Evolutionary conservation across 2,797 vertebrate genomes (phyloP).

Genomic region (Prionace glauca): DNA sequence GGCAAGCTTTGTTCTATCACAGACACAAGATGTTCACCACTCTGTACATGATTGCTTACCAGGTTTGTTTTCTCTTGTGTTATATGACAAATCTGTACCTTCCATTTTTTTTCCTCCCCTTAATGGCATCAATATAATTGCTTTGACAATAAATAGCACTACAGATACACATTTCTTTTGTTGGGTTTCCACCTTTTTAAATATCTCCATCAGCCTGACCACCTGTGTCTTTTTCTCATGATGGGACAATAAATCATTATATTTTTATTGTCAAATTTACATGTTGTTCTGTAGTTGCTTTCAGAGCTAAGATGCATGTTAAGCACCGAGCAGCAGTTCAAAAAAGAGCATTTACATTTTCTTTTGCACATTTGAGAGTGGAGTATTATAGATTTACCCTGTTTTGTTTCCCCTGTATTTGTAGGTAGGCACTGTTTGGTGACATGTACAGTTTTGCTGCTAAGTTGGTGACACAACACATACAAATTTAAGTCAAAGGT

Average conservation of each 20-base stretch:
- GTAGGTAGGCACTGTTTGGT: neutral
- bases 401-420: neutral
- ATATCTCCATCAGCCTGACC: slow-evolving; percentile 46
- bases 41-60: slow-evolving; percentile 96
- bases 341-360: neutral
- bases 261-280: slow-evolving; percentile 28
- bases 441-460: neutral
- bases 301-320: neutral
- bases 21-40: slow-evolving; percentile 82
- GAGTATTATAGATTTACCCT: neutral
- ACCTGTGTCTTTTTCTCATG: neutral
- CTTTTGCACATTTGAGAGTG: neutral
- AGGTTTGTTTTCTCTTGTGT: slow-evolving; percentile 77
- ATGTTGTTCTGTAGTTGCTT: neutral
- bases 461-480: neutral
- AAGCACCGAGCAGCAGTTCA: neutral
- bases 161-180: slow-evolving; percentile 53
- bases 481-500: neutral
- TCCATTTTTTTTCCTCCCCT: slow-evolving; percentile 52
- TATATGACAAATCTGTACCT: slow-evolving; percentile 56
- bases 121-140: slow-evolving; percentile 67
- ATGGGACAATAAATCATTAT: slow-evolving; percentile 2
- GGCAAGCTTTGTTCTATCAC: slow-evolving; percentile 86
- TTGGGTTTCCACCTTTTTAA: slow-evolving; percentile 51
- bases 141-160: slow-evolving; percentile 64